A percentile compares a stretch with the other conserved stretches of the same genome.
Conservation (phyloP, 2,888 invertebrate genomes). For the Hemicrepidius hirtus region DNA sequence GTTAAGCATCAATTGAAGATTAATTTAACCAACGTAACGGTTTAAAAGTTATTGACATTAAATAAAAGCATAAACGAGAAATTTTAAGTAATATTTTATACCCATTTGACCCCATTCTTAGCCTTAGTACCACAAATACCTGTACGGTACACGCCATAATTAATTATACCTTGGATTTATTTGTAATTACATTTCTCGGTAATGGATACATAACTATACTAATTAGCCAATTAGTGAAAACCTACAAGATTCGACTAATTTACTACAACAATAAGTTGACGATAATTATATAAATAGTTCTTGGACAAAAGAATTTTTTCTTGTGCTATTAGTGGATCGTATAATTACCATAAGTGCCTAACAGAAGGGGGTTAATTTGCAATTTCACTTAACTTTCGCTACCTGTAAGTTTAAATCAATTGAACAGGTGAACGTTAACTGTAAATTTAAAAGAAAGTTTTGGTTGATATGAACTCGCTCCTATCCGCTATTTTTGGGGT, state of each 20-base stretch:
- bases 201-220: slow-evolving; percentile 7
- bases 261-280: not conserved
- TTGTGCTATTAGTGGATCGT: not conserved
- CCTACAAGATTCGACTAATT: slow-evolving; percentile 1
- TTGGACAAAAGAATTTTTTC: not conserved
- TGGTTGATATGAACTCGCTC: too few relatives aligned
- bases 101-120: not conserved
- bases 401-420: not conserved
- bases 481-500: too few relatives aligned
- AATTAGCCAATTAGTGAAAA: slow-evolving; percentile 19
- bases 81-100: not conserved
- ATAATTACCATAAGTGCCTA: not conserved
- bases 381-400: slow-evolving; percentile 7
- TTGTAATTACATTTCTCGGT: slow-evolving; percentile 4
- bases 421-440: too few relatives aligned
- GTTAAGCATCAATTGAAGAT: slow-evolving; percentile 6
- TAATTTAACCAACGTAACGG: slow-evolving; percentile 16
- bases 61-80: not conserved
- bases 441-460: too few relatives aligned
- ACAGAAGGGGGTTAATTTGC: not conserved
- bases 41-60: slow-evolving; percentile 5
- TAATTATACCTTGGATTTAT: not conserved
- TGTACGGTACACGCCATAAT: not conserved
- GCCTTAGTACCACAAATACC: not conserved
- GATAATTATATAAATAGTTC: slow-evolving; percentile 5